Base-by-base conservation (phyloP, 2,113 vertebrate genomes). In the Amphiprion ocellaris region DNA sequence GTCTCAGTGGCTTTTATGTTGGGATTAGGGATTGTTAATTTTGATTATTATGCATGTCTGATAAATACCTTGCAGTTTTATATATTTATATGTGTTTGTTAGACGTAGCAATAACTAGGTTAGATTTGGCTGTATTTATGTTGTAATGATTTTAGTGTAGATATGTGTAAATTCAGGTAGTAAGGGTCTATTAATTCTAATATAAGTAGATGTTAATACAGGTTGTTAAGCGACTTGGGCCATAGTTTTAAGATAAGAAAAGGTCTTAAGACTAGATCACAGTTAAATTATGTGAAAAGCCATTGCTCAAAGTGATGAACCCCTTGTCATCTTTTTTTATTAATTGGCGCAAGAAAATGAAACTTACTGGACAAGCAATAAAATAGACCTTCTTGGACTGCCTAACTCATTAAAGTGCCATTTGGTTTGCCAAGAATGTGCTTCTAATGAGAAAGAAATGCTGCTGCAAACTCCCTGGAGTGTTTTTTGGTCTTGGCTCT, bases 361-460 rank as follows among this genome's bases (percentile, higher is more conserved):
- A 77, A 59, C 16, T 63, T 46, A 81, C 53, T 63, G 16, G 60
- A 59, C 47, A 78, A 80, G 74, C 33, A 72, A 76, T 75, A 41
- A 59, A 61, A 64, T 33, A 28, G 24, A 9, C 54, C 28, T 28
- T 79, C 10, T 62, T 79, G 39, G 66, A 81, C 60, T 49, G 14
- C 64, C 49, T n/a, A 70, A 58, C 74, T 76, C 73, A 84, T 87
- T 89, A 88, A 90, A 87, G 65, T 60, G 37, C 66, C 64, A 75
- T 88, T 67, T 73, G 15, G n/a, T 69, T 63, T 69, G 63, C 39
- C 69, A 73, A 78, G 53, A 80, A 74, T 58, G 65, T 83, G 46
- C 33, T 61, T 55, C n/a, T 77, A 77, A 82, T 83, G 86, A 84
- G 69, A 49, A 61, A 49, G n/a, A 73, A 81, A 70, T 69, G 41